Base-by-base conservation (phyloP, 2,113 vertebrate genomes). In the Anolis sagrei region DNA sequence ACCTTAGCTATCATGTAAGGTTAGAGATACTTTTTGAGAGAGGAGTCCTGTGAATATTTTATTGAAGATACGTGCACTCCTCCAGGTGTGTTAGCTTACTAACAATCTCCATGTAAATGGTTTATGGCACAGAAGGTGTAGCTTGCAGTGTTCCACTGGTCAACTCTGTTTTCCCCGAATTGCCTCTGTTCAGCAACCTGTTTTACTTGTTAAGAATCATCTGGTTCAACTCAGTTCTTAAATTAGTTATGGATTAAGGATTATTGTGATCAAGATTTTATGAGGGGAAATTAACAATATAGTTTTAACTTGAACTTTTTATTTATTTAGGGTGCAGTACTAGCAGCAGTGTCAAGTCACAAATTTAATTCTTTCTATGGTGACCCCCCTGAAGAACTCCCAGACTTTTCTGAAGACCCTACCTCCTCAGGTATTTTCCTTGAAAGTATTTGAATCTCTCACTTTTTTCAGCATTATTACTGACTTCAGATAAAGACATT, bases 351-450 rank as follows among this genome's bases (percentile, higher is more conserved):
- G 88, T 99, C 98, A 93, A 99, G 98, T 95, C 98, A 99, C 97
- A 99, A 99, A 96, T 99, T 99, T 94, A 99, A 98, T 92, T 98
- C 98, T 21, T 99, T 98, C 94, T 99, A 99, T 36, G 98, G 98
- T 81, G 98, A 99, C 92, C 98, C 98, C 34, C 98, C 98, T 18
- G 98, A 99, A 95, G 98, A 99, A 83, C 96, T 99, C 85, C 98
- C 97, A 85, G 98, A 99, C 93, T 99, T 99, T 96, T 98, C 98
- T 18, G 98, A 98, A 93, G 98, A 99, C 93, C 98, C 98, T 92
- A 98, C 98, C 66, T 99, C 98, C 96, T 99, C 98, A 98, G 98
- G 98, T 99, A 98, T 92, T 88, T 92, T 88, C 68, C 82, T 1
- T 87, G 39, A 86, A 82, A 89, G 72, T 69, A 0, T 82, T 27